Evolutionary conservation across 2,888 invertebrate species (phyloP), one percentile per base, ranked within the genome.

Genomic region (Ormyrus labotus): DNA sequence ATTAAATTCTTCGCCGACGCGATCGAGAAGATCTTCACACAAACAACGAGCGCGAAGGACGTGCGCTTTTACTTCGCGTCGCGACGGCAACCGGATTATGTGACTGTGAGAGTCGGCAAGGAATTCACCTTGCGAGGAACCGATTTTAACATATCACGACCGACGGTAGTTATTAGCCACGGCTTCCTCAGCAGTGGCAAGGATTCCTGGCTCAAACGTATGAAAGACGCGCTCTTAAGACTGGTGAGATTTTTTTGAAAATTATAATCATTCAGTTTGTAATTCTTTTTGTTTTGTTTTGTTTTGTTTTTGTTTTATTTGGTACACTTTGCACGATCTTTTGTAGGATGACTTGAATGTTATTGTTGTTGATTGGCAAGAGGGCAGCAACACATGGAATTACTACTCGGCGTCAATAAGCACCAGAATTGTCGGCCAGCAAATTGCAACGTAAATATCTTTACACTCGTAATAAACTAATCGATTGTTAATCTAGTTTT

Each of bases 151-250:
- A 90, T 92, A 0, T 87, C 86, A 1, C 91, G 93, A 61, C 90
- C 88, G 82, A 94, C 94, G 0, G 90, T 93, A 8, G 88, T 94
- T 85, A 93, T 94, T 53, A 92, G 93, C 0, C 94, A 94, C 83
- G 94, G 94, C 0, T 94, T 94, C 84, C 92, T 94, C 89, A 93
- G 94, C 75, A 92, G 92, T 84, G 93, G 94, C 77, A 92, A 92
- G 80, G 92, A 92, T 0, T 88, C 91, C 0, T 94, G 94, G 94
- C 92, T 94, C n/a, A 86, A 83, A 0, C 91, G 93, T 3, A 92
- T 94, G 92, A 93, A 93, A 45, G 89, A 89, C 48, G 93, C 93
- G 0, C 92, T 94, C 83, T 91, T 94, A 47, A 85, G 90, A 82
- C 92, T 92, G 92, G 94, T 94, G 91, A 48, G 57, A 57, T 57